phyloP scores from a whole-genome alignment of 1,140 invertebrate genomes.

The Anastrepha obliqua region DNA sequence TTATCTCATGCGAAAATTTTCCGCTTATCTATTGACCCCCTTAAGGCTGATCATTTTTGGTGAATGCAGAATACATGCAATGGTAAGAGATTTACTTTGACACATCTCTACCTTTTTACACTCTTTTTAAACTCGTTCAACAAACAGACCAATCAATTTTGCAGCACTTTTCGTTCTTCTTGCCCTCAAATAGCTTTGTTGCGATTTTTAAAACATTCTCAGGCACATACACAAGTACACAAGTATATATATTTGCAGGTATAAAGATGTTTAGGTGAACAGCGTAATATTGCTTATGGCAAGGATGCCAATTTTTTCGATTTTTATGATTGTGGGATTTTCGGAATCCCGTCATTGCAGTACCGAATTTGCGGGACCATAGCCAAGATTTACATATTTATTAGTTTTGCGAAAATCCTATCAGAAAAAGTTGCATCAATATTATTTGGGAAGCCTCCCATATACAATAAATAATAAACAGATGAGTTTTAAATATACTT shows the following conservation, averaged over 20 bases:
- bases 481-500: no score
- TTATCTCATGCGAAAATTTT: slow-evolving; percentile 41
- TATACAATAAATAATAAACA: no score
- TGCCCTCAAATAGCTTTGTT: background rate
- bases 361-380: no score
- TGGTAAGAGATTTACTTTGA: slow-evolving; percentile 30
- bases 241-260: background rate
- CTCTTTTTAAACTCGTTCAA: background rate
- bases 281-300: no score
- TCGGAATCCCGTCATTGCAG: no score
- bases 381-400: no score
- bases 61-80: background rate
- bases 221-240: background rate
- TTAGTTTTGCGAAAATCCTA: no score
- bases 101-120: background rate
- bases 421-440: no score
- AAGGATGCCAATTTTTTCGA: no score
- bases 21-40: slow-evolving; percentile 22
- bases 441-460: no score
- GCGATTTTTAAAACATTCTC: slow-evolving; percentile 16
- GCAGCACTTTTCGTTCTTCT: background rate
- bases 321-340: no score
- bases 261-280: background rate
- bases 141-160: slow-evolving; percentile 40
- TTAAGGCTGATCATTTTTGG: slow-evolving; percentile 40